Evolutionary conservation across 2,888 invertebrate genomes (phyloP), one percentile per base, ranked within the genome.

Genomic region (Glomeris marginata): DNA sequence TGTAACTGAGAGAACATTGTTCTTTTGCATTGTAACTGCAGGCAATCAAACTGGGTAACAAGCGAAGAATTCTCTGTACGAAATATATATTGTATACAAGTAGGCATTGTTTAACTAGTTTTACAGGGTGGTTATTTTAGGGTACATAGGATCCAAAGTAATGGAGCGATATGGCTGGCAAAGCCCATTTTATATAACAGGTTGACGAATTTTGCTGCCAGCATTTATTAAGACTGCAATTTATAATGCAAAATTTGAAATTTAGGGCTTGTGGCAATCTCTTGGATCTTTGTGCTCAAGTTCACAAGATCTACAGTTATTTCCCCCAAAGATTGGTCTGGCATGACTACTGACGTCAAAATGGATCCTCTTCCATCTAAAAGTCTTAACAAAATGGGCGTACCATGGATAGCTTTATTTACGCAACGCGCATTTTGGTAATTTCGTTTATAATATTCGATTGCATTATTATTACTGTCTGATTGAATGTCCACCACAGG

Each of bases 131-230:
- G 28, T 81, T 10, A 63, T 81, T 1, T 76, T 77, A 34, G 81
- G 80, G 21, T 75, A 75, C 52, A 58, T 80, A 56, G 81, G 81
- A 15, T 80, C 80, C 1, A 69, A 77, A 56, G 63, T 80, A 43
- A 63, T 80, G 55, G 77, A 78, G 43, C 69, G 69, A 58, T 77
- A 74, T 61, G 76, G 77, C 43, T 81, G 81, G 80, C 68, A 73
- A 42, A 68, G 71, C 57, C 74, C 79, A 15, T 80, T 81, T 63
- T 75, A 77, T 56, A 68, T 74, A 34, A 71, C 78, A 59, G 78
- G 74, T 71, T 59, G 63, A 36, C 18, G 44, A n/a, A n/a, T n/a
- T n/a, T n/a, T n/a, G n/a, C n/a, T n/a, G n/a, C n/a, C n/a, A n/a
- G 33, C 5, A 42, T 35, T 16, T 34, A 28, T 38, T 38, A 38